phyloP scores from a whole-genome alignment of 2,113 vertebrate genomes.

The Platichthys flesus region DNA sequence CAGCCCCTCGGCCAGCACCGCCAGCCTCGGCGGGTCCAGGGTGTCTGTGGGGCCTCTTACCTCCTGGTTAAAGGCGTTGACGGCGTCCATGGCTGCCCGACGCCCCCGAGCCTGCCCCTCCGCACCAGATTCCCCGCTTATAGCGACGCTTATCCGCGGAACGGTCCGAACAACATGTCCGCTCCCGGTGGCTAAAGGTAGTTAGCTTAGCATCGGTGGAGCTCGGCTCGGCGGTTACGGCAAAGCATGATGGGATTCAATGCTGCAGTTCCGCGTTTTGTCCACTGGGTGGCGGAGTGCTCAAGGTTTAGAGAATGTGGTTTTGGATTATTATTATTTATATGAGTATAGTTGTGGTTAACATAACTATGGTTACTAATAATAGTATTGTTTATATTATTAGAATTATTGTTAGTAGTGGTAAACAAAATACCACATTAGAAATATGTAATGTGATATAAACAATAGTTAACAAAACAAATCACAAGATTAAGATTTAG shows the following conservation, averaged over 20 bases:
- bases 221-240: slow-evolving; percentile 72
- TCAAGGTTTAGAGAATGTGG: neutral
- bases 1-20: slow-evolving; percentile 48
- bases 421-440: too few species aligned
- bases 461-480: too few species aligned
- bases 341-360: too few species aligned
- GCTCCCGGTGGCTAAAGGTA: slow-evolving; percentile 75
- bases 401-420: too few species aligned
- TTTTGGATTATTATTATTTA: neutral
- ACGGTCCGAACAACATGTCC: slow-evolving; percentile 85
- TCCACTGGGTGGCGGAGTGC: slow-evolving; percentile 47
- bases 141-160: slow-evolving; percentile 67
- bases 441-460: too few species aligned
- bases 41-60: slow-evolving; percentile 71
- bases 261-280: neutral
- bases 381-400: too few species aligned
- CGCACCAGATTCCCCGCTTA: slow-evolving; percentile 51
- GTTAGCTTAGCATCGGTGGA: slow-evolving; percentile 72
- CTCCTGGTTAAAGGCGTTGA: slow-evolving; percentile 92
- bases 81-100: slow-evolving; percentile 86
- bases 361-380: too few species aligned
- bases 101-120: slow-evolving; percentile 28
- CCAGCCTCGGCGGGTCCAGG: slow-evolving; percentile 29
- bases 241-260: slow-evolving; percentile 79
- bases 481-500: too few species aligned